Conservation (phyloP, 1,140 invertebrate species). For the Orius insidiosus region DNA sequence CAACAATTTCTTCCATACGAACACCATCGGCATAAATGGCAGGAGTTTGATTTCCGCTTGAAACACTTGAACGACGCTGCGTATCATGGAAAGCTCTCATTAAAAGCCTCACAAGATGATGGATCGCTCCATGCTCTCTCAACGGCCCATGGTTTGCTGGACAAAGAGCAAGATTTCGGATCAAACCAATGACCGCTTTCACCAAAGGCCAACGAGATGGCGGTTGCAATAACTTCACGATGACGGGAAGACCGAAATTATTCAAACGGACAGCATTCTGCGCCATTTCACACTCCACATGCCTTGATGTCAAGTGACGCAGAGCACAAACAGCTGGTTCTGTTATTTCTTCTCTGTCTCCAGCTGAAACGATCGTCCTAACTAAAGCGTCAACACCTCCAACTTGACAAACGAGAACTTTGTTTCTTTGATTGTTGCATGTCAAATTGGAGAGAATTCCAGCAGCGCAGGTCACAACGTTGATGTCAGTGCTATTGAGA, state of each 20-base stretch:
- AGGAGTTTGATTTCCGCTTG: slow-evolving; percentile 40
- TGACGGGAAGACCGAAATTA: slow-evolving; percentile 85
- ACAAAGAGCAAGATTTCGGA: slow-evolving; percentile 90
- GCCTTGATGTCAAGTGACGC: slow-evolving; percentile 87
- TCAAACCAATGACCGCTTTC: slow-evolving; percentile 92
- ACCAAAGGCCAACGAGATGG: slow-evolving; percentile 85
- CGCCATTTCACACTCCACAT: slow-evolving; percentile 87
- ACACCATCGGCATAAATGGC: slow-evolving; percentile 86
- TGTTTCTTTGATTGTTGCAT: slow-evolving; percentile 97
- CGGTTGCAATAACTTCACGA: slow-evolving; percentile 87
- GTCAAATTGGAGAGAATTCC: slow-evolving; percentile 97
- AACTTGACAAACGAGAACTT: slow-evolving; percentile 81
- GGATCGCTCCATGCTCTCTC: slow-evolving; percentile 84
- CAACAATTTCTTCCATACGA: too few relatives aligned
- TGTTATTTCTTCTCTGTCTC: slow-evolving; percentile 94
- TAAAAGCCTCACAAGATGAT: slow-evolving; percentile 78
- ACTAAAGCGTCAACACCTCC: slow-evolving; percentile 92
- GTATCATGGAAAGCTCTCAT: slow-evolving; percentile 85
- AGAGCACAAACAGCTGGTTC: slow-evolving; percentile 96
- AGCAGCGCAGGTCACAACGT: slow-evolving; percentile 92
- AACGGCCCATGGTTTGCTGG: slow-evolving; percentile 87
- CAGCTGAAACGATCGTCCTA: slow-evolving; percentile 81
- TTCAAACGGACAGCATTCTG: slow-evolving; percentile 87
- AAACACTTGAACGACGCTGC: slow-evolving; percentile 28
- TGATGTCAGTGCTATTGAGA: slow-evolving; percentile 78